phyloP scores from a whole-genome alignment of 2,797 vertebrate genomes.

The Parambassis ranga region DNA sequence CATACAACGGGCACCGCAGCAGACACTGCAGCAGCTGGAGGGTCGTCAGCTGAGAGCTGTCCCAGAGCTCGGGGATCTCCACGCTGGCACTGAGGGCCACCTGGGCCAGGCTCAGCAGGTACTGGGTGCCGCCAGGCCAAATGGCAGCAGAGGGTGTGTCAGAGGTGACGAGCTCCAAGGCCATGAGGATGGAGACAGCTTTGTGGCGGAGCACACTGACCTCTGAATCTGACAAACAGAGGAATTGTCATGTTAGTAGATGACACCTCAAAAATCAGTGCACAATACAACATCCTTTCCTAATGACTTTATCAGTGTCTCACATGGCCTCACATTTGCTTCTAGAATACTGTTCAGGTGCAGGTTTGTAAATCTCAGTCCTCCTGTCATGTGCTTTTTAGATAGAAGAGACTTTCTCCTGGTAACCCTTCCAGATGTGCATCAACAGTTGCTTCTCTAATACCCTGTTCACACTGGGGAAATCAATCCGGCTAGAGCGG shows the following conservation, averaged over 20 bases:
- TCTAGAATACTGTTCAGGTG: too few relatives aligned
- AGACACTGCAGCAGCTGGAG: conserved; percentile 76
- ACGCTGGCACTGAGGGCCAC: conserved; percentile 72
- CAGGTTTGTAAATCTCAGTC: too few relatives aligned
- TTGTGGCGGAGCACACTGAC: conserved; percentile 77
- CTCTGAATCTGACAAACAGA: conserved; percentile 67
- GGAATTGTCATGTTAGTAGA: neutral
- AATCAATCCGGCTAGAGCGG: too few relatives aligned
- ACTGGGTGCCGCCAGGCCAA: conserved; percentile 85
- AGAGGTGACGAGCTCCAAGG: conserved; percentile 80
- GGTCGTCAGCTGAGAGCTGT: conserved; percentile 9
- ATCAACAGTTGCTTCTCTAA: too few relatives aligned
- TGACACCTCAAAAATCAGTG: too few relatives aligned
- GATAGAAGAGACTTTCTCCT: too few relatives aligned
- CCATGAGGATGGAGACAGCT: conserved; percentile 70
- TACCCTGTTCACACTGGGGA: too few relatives aligned
- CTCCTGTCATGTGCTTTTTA: too few relatives aligned
- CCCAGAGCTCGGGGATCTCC: conserved; percentile 55
- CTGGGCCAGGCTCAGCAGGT: conserved; percentile 86
- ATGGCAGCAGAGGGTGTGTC: conserved; percentile 42
- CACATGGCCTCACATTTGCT: too few relatives aligned
- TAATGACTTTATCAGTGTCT: too few relatives aligned
- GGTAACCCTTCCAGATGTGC: too few relatives aligned
- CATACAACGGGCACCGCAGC: conserved; percentile 76
- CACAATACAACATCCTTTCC: too few relatives aligned